phyloP scores from a whole-genome alignment of 2,113 vertebrate species.

The Rhinoderma darwinii region DNA sequence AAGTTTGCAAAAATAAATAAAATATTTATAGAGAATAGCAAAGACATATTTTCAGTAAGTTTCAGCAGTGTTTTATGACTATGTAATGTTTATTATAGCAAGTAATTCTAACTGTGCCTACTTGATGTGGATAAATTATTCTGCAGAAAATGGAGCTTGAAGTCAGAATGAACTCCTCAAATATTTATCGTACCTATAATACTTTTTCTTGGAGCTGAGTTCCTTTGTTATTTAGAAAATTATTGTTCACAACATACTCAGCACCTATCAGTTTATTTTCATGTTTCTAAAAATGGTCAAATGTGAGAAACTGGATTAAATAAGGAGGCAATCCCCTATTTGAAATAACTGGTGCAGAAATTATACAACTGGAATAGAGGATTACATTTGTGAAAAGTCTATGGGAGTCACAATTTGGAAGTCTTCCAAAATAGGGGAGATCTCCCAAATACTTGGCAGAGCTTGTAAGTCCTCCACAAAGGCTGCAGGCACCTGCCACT shows the following conservation, averaged over 20 bases:
- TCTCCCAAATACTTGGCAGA: too few relatives aligned
- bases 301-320: not conserved
- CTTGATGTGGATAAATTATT: conserved; percentile 41
- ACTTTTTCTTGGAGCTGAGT: conserved; percentile 22
- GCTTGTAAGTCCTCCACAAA: too few relatives aligned
- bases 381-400: too few relatives aligned
- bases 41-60: conserved; percentile 15
- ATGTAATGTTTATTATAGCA: conserved; percentile 34
- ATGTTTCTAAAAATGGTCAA: not conserved
- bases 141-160: conserved; percentile 33
- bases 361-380: not conserved
- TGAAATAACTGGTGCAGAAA: too few relatives aligned
- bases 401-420: too few relatives aligned
- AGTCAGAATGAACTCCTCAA: conserved; percentile 42
- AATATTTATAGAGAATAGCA: conserved; percentile 35
- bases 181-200: conserved; percentile 31
- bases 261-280: not conserved
- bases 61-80: conserved; percentile 40
- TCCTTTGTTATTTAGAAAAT: not conserved
- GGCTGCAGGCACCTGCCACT: too few relatives aligned
- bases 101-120: conserved; percentile 34
- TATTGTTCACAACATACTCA: not conserved
- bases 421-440: too few relatives aligned
- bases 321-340: not conserved
- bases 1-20: conserved; percentile 49